phyloP scores from a whole-genome alignment of 1,140 invertebrate species.

The Ctenoplectra terminalis region DNA sequence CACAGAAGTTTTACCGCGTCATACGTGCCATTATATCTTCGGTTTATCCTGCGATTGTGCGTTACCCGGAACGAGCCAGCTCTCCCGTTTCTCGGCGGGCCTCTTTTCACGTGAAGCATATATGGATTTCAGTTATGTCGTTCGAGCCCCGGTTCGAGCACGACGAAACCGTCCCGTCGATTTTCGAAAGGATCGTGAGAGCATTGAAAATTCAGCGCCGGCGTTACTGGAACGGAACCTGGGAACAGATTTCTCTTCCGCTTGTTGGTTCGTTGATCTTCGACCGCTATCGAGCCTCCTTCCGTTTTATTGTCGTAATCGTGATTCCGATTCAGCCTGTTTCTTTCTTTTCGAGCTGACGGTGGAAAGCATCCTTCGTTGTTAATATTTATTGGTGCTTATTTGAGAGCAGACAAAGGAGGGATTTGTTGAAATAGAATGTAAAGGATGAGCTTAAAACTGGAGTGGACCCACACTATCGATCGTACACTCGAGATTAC shows the following conservation, averaged over 20 bases:
- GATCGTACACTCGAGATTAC: slow-evolving; percentile 14
- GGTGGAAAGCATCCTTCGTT: background rate
- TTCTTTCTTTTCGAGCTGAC: background rate
- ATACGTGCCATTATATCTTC: slow-evolving; percentile 50
- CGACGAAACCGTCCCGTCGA: background rate
- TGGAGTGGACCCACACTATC: background rate
- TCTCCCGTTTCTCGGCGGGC: background rate
- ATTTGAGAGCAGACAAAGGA: background rate
- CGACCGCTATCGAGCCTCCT: slow-evolving; percentile 13
- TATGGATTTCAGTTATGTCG: background rate
- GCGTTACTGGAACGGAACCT: background rate
- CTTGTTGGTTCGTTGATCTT: slow-evolving; percentile 25
- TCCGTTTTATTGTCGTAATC: slow-evolving; percentile 16
- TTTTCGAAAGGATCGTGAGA: background rate
- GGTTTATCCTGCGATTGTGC: slow-evolving; percentile 44
- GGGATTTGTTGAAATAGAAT: background rate
- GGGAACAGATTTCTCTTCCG: slow-evolving; percentile 9
- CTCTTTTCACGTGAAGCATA: slow-evolving; percentile 31
- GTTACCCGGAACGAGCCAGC: background rate
- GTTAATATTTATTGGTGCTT: slow-evolving; percentile 34
- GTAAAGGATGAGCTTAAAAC: slow-evolving; percentile 11
- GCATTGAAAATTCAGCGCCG: background rate
- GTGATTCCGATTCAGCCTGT: background rate
- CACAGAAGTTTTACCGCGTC: slow-evolving; percentile 54
- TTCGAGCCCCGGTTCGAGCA: background rate